Base-by-base conservation (phyloP, 2,113 vertebrate genomes). In the Heteronetta atricapilla region DNA sequence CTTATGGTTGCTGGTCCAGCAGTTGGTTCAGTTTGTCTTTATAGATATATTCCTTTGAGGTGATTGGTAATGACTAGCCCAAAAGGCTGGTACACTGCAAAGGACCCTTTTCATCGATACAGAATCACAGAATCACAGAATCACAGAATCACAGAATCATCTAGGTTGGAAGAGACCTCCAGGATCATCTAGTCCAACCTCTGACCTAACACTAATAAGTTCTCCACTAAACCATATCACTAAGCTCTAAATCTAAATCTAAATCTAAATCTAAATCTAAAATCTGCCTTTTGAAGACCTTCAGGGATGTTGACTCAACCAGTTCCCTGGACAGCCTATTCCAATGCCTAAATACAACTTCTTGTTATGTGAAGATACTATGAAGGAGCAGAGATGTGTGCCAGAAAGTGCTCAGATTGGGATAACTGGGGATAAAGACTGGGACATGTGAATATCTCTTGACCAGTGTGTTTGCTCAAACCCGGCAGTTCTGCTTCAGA, bases 371-470 rank as follows among this genome's bases (percentile, higher is more conserved):
- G 52, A 33, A 70, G 13, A 50, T 1, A 3, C 16, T 14, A 8
- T 17, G 40, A 23, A 26, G 42, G 19, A 46, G 11, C 0, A 0
- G 6, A 26, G 63, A 22, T 6, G 3, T 23, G 6, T 48, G 26
- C 2, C 4, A 40, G 19, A 16, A 36, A 73, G 29, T 53, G 33
- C 29, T 64, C 6, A 19, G 4, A 18, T 31, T 6, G 25, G 59
- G 44, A 11, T 3, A 36, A 44, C 5, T 11, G 50, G 10, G 17
- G 5, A 74, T 20, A 31, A 78, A 72, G 40, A 10, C 16, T 38
- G 10, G 6, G 10, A 46, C 5, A 20, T 0, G 0, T 7, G 21
- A 78, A 69, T 56, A 8, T 18, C 4, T 38, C 0, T 11, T 7
- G 4, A 34, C 11, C 31, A 33, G 16, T 13, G 3, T 3, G 6